Percentiles rank a stretch among this genome's conserved stretches.
phyloP scores from a whole-genome alignment of 53 echinoderm and acorn worm genomes.

The Echinometra lucunter region DNA sequence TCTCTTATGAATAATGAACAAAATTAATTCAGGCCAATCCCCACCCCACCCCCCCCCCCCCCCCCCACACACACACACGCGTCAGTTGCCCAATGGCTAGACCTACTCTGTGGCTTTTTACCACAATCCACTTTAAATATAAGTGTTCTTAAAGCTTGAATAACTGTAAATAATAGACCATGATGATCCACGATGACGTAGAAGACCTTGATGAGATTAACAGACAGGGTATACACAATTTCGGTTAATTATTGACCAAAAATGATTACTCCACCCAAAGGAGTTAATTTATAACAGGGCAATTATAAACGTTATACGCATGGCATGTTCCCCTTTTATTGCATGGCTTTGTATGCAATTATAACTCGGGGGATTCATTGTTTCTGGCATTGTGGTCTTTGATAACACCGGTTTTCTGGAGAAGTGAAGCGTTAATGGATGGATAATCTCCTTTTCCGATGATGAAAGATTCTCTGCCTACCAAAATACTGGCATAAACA shows the following conservation, averaged over 20 bases:
- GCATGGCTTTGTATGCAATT: neutral
- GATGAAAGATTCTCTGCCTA: neutral
- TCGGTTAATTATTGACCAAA: neutral
- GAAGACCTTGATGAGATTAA: neutral
- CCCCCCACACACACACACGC: neutral
- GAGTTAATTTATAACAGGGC: slow-evolving; percentile 27
- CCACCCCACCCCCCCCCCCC: too few species aligned
- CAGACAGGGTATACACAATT: neutral
- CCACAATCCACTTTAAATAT: neutral
- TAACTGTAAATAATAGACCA: neutral
- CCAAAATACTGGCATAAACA: neutral
- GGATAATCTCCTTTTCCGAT: neutral
- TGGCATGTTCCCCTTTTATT: neutral
- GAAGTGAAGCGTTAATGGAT: neutral
- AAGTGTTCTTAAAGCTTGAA: neutral
- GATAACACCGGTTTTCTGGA: neutral
- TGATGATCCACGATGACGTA: neutral
- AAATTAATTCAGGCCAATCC: too few species aligned
- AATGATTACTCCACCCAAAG: slow-evolving; percentile 28
- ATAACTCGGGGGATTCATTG: neutral
- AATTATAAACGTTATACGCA: neutral
- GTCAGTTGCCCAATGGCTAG: neutral
- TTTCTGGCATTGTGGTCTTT: neutral
- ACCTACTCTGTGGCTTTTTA: neutral
- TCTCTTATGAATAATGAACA: too few species aligned